Conservation (phyloP, 2,113 vertebrate species). For the Motacilla tschutschensis region DNA sequence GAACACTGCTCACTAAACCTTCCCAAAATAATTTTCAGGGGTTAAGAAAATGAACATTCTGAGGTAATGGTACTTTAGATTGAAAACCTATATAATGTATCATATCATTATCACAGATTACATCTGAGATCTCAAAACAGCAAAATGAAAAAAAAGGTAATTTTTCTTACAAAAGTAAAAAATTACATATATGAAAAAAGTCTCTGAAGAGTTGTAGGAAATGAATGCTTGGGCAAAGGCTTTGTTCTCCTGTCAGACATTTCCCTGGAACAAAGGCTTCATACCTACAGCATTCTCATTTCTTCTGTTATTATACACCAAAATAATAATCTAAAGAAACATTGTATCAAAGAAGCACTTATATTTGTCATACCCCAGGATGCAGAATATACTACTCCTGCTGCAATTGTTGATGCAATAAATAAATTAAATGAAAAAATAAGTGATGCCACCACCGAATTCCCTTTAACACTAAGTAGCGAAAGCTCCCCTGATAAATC, state of each 20-base stretch:
- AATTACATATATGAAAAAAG: background rate
- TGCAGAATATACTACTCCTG: background rate
- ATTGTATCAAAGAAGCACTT: constrained; percentile 1
- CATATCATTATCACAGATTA: constrained; percentile 5
- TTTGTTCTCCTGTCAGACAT: constrained; percentile 39
- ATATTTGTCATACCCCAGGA: background rate
- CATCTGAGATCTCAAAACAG: background rate
- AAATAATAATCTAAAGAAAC: constrained; percentile 39
- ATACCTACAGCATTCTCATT: background rate
- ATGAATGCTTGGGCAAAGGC: background rate
- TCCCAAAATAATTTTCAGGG: background rate
- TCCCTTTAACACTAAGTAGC: background rate
- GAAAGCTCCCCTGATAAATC: constrained; percentile 1
- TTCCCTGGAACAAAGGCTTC: constrained; percentile 33
- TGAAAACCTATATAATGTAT: background rate
- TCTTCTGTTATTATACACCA: constrained; percentile 12
- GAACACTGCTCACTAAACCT: background rate
- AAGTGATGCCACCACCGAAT: background rate
- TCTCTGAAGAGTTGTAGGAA: constrained; percentile 6
- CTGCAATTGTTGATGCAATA: constrained; percentile 36
- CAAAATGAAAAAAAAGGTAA: background rate
- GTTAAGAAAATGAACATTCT: constrained; percentile 1
- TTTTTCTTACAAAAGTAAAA: background rate
- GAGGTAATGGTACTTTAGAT: background rate
- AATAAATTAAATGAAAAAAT: constrained; percentile 27